Evolutionary conservation across 2,888 invertebrate genomes (phyloP).

Genomic region (Mesochorus sp.): DNA sequence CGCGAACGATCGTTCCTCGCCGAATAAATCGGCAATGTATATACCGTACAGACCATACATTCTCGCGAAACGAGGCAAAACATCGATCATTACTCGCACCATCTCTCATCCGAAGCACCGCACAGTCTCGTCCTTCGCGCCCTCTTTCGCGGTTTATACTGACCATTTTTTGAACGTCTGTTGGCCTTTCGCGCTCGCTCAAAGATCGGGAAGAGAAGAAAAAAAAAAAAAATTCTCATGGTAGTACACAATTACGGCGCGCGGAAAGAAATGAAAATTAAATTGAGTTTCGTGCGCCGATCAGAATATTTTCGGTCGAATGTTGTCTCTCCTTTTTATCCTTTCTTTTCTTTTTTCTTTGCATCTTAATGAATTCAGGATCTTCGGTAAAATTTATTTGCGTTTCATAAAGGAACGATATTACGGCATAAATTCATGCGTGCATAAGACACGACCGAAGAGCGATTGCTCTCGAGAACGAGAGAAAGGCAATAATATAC

Average conservation of each 20-base stretch:
- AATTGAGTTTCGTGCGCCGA: no score
- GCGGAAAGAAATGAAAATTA: no score
- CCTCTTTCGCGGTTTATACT: slow-evolving; percentile 23
- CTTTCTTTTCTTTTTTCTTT: no score
- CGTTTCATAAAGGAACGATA: no score
- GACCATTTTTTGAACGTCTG: slow-evolving; percentile 59
- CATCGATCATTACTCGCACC: slow-evolving; percentile 72
- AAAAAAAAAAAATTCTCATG: no score
- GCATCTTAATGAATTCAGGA: neutral
- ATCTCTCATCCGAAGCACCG: slow-evolving; percentile 57
- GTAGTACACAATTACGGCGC: no score
- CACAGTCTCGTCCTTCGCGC: slow-evolving; percentile 52
- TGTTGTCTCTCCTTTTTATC: no score
- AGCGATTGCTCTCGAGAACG: slow-evolving; percentile 59
- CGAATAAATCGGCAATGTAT: slow-evolving; percentile 32
- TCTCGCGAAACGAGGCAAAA: slow-evolving; percentile 70
- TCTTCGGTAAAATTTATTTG: neutral
- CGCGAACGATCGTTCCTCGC: slow-evolving; percentile 8
- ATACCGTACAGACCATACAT: slow-evolving; percentile 52
- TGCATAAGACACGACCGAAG: slow-evolving; percentile 22
- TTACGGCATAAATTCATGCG: neutral
- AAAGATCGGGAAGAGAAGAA: slow-evolving; percentile 10
- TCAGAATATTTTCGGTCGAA: no score
- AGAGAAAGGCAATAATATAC: slow-evolving; percentile 65
- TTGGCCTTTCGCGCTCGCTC: neutral